Evolutionary conservation across 2,888 invertebrate genomes (phyloP).

Genomic region (Drosophila formosana): DNA sequence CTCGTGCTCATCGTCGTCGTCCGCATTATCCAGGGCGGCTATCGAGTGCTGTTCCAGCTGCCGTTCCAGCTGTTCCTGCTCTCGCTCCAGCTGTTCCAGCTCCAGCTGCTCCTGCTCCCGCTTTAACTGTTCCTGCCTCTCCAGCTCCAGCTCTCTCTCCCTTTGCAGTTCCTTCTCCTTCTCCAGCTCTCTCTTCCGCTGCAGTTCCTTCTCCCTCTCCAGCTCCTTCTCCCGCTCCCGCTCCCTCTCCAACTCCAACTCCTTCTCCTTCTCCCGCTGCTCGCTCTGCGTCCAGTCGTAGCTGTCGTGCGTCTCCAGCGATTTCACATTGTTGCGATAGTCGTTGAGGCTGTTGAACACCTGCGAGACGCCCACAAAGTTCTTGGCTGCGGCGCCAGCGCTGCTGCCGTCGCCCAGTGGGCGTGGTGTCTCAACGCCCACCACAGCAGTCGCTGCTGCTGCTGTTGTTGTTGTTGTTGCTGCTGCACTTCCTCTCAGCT

Average conservation of each 20-base stretch:
- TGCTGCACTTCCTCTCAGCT: slow-evolving; percentile 58
- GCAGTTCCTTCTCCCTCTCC: not conserved
- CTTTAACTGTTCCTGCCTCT: not conserved
- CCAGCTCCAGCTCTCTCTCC: not conserved
- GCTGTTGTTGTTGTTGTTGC: slow-evolving; percentile 22
- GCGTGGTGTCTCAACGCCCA: slow-evolving; percentile 39
- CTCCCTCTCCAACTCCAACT: slow-evolving; percentile 40
- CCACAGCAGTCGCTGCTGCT: slow-evolving; percentile 39
- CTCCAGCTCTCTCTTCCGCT: not conserved
- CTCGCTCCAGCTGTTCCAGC: not conserved
- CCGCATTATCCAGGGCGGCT: slow-evolving; percentile 8
- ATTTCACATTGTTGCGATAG: slow-evolving; percentile 85
- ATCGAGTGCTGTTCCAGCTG: not conserved
- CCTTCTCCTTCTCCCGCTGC: slow-evolving; percentile 52
- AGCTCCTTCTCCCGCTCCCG: no score
- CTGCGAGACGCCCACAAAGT: slow-evolving; percentile 87
- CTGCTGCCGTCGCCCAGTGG: slow-evolving; percentile 64
- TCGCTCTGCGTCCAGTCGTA: slow-evolving; percentile 63
- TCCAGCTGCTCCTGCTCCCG: not conserved
- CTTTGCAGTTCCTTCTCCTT: slow-evolving; percentile 2
- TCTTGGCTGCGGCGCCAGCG: slow-evolving; percentile 68
- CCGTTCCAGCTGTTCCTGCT: not conserved
- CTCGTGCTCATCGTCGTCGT: slow-evolving; percentile 51
- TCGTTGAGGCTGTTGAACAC: slow-evolving; percentile 89
- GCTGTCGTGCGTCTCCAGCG: slow-evolving; percentile 61